A percentile compares a stretch with the other conserved stretches of the same genome.
Evolutionary conservation across 2,888 invertebrate genomes (phyloP).

Genomic region (Acleris laterana): DNA sequence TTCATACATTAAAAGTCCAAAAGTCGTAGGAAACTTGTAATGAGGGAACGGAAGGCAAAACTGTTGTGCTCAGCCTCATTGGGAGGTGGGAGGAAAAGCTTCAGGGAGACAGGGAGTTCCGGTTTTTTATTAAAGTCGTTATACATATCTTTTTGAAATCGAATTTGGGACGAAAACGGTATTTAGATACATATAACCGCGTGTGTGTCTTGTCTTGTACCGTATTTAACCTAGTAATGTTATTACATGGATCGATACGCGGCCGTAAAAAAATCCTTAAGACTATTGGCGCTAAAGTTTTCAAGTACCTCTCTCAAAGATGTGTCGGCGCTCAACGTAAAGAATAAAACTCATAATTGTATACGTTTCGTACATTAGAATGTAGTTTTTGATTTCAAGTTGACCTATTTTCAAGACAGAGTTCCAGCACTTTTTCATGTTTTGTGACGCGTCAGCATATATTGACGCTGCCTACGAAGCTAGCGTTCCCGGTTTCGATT

Average conservation of each 20-base stretch:
- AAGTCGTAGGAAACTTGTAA: slow-evolving; percentile 43
- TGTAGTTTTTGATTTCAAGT: no score
- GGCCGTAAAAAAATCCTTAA: slow-evolving; percentile 24
- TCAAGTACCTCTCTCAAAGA: no score
- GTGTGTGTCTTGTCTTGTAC: neutral
- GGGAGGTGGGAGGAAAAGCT: slow-evolving; percentile 56
- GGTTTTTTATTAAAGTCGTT: slow-evolving; percentile 34
- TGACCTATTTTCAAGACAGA: no score
- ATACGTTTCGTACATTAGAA: no score
- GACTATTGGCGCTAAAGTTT: slow-evolving; percentile 6
- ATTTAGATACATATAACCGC: slow-evolving; percentile 32
- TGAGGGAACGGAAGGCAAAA: slow-evolving; percentile 50
- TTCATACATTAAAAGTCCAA: slow-evolving; percentile 7
- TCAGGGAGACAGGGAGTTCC: slow-evolving; percentile 45
- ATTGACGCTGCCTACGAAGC: no score
- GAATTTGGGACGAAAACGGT: slow-evolving; percentile 44
- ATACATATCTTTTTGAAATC: neutral
- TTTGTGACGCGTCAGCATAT: no score
- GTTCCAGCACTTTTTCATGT: no score
- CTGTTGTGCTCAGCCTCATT: slow-evolving; percentile 59
- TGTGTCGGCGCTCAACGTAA: no score
- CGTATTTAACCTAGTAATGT: slow-evolving; percentile 9
- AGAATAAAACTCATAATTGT: no score
- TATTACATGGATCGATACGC: slow-evolving; percentile 22
- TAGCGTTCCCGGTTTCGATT: no score